Evolutionary conservation across 2,888 invertebrate species (phyloP).

Genomic region (Microctonus brassicae): DNA sequence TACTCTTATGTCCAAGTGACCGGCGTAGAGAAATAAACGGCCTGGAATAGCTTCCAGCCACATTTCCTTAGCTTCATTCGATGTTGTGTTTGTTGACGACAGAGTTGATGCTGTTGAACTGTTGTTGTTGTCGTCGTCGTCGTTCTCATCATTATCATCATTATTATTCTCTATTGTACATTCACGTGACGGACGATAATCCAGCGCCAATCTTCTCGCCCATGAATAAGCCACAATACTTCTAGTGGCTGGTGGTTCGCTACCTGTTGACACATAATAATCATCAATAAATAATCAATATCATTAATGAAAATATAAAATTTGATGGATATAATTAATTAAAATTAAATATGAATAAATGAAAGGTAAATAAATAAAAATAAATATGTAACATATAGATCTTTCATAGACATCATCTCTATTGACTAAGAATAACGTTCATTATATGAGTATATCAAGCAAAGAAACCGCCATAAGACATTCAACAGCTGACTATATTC

Average conservation of each 20-base stretch:
- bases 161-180: constrained; percentile 43
- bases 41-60: constrained; percentile 65
- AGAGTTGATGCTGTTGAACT: constrained; percentile 30
- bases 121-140: constrained; percentile 4
- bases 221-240: constrained; percentile 76
- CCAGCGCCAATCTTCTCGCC: constrained; percentile 67
- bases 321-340: background rate
- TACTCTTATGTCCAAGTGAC: constrained; percentile 64
- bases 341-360: too few species aligned
- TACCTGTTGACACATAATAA: constrained; percentile 48
- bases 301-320: background rate
- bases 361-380: background rate
- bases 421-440: background rate
- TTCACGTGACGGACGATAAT: constrained; percentile 63
- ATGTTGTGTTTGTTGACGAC: constrained; percentile 32
- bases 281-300: background rate
- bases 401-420: background rate
- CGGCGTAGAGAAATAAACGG: constrained; percentile 64
- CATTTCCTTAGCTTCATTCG: constrained; percentile 50
- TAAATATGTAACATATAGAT: background rate
- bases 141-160: constrained; percentile 1
- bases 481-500: constrained; percentile 42
- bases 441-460: constrained; percentile 30
- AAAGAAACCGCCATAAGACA: constrained; percentile 28
- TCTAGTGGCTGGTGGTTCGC: constrained; percentile 69